Evolutionary conservation across 1,140 invertebrate genomes (phyloP).

Genomic region (Bombus cullumanus): DNA sequence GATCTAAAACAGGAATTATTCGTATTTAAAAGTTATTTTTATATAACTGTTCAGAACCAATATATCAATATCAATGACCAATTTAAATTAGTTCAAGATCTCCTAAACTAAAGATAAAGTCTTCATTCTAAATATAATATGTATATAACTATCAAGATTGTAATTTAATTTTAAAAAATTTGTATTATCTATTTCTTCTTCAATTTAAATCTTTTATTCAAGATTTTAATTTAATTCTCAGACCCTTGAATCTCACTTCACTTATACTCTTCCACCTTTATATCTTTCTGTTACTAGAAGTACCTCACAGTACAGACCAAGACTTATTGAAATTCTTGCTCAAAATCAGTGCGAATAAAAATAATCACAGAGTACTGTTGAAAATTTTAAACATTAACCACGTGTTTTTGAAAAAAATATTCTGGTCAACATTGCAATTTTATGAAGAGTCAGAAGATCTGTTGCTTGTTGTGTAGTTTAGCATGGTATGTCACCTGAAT

Average conservation of each 20-base stretch:
- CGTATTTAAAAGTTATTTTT: background rate
- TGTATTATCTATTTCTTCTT: background rate
- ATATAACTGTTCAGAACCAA: background rate
- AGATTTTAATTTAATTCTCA: background rate
- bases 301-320: background rate
- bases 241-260: background rate
- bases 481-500: background rate
- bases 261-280: background rate
- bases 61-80: background rate
- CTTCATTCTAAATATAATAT: background rate
- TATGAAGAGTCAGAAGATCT: background rate
- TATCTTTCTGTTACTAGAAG: background rate
- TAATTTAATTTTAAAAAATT: background rate
- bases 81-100: background rate
- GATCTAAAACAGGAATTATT: background rate
- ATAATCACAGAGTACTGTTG: background rate
- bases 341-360: background rate
- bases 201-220: background rate
- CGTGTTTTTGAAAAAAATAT: background rate
- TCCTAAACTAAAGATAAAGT: background rate
- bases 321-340: background rate
- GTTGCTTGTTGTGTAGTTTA: background rate
- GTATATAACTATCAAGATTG: background rate
- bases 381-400: background rate
- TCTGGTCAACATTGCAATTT: background rate